Base-by-base conservation (phyloP, 2,113 vertebrate genomes). In the Anser cygnoides region DNA sequence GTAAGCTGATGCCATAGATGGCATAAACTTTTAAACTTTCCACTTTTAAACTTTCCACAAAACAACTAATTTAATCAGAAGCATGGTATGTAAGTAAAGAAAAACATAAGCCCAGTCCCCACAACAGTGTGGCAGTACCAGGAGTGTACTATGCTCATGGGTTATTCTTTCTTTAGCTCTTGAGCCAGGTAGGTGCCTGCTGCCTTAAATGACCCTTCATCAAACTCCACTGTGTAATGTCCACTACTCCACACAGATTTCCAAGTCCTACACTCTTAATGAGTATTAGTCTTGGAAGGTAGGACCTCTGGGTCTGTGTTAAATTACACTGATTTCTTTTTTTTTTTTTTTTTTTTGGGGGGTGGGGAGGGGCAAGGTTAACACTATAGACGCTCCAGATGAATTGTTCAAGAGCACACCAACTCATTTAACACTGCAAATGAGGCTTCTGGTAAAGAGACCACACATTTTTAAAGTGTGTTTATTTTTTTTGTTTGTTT, bases 91-190 rank as follows among this genome's bases (percentile, higher is more conserved):
- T 23, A 76, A 67, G 8, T 13, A n/a, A 71, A 44, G 61, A 62
- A 62, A 84, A 62, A 8, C 1, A 3, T 14, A 21, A 43, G 22
- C 22, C 7, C n/a, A 43, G 5, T 25, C 50, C 41, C 1, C 0
- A 5, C 2, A 71, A 50, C 50, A 62, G 7, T 22, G 33, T 17
- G 39, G 8, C 14, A 21, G 2, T n/a, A n/a, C 50, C 65, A 46
- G 25, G 4, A 65, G 39, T 10, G 3, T 35, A 20, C 17, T 31
- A 0, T 17, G 21, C 25, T 52, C 55, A 11, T 7, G 31, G 65
- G 33, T 28, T 46, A 14, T 39, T 75, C 26, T n/a, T 79, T 89
- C 33, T n/a, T 10, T 15, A 62, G 41, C 3, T 66, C 62, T 71
- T 54, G 35, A 54, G 75, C 21, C 35, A n/a, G 35, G 16, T 31